Base-by-base conservation (phyloP, 2,113 vertebrate species). In the Melanocharis versteri region DNA sequence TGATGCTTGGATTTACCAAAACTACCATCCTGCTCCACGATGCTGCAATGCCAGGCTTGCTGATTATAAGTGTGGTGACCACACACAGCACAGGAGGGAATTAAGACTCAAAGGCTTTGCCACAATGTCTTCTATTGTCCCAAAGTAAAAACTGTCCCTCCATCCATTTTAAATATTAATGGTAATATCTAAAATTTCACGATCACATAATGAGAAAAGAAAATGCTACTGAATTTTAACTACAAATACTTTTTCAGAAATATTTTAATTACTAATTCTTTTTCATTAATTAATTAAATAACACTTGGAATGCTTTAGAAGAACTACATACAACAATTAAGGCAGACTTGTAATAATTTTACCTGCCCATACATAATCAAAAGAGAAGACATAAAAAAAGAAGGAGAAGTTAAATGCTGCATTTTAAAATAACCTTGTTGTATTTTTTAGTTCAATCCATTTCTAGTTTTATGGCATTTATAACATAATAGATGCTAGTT, bases 381-480 rank as follows among this genome's bases (percentile, higher is more conserved):
- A 97, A 96, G 85, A 94, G 92, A 97, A 93, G 85, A 83, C n/a
- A 66, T 24, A 81, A 89, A 84, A 96, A 95, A 94, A 57, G 57
- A 94, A 85, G 6, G 11, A 82, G 83, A n/a, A n/a, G 45, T 94
- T 95, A 97, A 97, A 95, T 58, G 64, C 48, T 92, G 79, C 87
- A 92, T 94, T 96, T 97, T 95, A 97, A 94, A 97, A 95, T 96
- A 53, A 53, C 79, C 80, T 94, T 94, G 66, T 16, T 42, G 9
- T 93, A 91, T 92, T 97, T 97, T 96, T 97, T 72, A 94, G 45
- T 79, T 79, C 26, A 85, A 97, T 94, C 85, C 42, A 88, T 90
- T 98, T 98, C 97, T 96, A 98, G 97, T 97, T 94, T 97, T 96
- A 87, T 65, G 31, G 79, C 85, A 97, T 94, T 97, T 97, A 91